Base-by-base conservation (phyloP, 2,888 invertebrate species). In the Cancer borealis region DNA sequence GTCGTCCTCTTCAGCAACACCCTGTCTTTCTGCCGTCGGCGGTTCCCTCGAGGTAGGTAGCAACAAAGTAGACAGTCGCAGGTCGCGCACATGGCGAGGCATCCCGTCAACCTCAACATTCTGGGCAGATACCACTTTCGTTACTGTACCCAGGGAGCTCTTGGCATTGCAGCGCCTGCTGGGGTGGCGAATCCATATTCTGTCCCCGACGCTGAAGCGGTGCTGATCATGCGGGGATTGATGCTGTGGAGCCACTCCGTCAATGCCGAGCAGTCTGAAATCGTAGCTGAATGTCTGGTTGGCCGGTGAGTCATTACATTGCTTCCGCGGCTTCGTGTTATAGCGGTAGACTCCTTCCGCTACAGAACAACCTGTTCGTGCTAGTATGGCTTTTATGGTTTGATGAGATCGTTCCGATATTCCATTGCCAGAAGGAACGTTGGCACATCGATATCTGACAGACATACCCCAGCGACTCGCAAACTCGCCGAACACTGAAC, bases 61-160 rank as follows among this genome's bases (percentile, higher is more conserved):
- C 49, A 30, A 14, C 30, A 3, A 91, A n/a, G 66, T 91, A 30
- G 21, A 8, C 30, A 91, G 12, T 5, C 91, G 0, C 3, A 66
- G 60, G 66, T 88, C 66, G n/a, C 54, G 66, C 54, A 93, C 47
- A 12, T 89, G 88, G 89, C 88, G 89, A 45, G 93, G 88, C 60
- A 93, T 88, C n/a, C 92, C 88, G n/a, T 87, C 88, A 30, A 92
- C 47, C 54, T 92, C 88, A 0, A 92, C 88, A 45, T 45, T 47
- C 26, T 87, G 92, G 30, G 49, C 49, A 26, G 92, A 47, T 21
- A 84, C 73, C n/a, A 92, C 88, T 88, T 84, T 89, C 4, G 88
- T 93, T 60, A 89, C 93, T 47, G 88, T 26, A 8, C 89, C 89
- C 45, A 87, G 21, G 10, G 39, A 21, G 54, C 66, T 66, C 26